Percentiles rank a stretch among this genome's conserved stretches.
Conservation (phyloP, 1,140 invertebrate genomes). For the Steinernema feltiae region DNA sequence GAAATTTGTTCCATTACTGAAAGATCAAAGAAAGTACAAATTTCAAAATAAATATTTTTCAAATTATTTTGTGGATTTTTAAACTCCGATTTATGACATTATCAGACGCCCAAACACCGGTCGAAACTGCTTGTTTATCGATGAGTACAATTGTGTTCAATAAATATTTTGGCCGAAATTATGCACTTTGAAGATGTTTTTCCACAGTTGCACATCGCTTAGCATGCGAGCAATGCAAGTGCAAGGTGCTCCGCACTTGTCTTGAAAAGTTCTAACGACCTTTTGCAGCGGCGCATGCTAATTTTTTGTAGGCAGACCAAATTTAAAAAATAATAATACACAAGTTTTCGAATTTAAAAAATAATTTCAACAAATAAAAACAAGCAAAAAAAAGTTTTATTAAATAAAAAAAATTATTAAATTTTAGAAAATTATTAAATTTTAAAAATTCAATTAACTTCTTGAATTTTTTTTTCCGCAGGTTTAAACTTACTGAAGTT, state of each 20-base stretch:
- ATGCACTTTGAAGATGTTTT: too few relatives aligned
- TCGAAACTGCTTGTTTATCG: too few relatives aligned
- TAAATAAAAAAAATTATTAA: neutral
- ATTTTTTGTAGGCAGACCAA: neutral
- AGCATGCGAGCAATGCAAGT: neutral
- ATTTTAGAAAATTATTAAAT: neutral
- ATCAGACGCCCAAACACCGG: too few relatives aligned
- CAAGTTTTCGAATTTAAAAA: neutral
- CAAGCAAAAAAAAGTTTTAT: neutral
- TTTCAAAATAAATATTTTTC: neutral
- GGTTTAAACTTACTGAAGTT: neutral
- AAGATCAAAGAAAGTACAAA: neutral
- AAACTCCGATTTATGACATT: slow-evolving; percentile 18
- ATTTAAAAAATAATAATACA: neutral
- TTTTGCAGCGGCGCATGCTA: neutral
- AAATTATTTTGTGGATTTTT: slow-evolving; percentile 20
- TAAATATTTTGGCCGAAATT: too few relatives aligned
- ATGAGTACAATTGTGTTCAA: too few relatives aligned
- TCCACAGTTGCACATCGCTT: too few relatives aligned
- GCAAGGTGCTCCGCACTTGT: neutral
- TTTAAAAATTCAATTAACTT: neutral
- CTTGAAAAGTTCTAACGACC: neutral
- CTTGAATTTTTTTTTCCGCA: neutral
- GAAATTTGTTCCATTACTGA: neutral
- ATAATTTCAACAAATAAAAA: neutral